Evolutionary conservation across 2,888 invertebrate genomes (phyloP), one percentile per base, ranked within the genome.

Genomic region (Orthosia gracilis): DNA sequence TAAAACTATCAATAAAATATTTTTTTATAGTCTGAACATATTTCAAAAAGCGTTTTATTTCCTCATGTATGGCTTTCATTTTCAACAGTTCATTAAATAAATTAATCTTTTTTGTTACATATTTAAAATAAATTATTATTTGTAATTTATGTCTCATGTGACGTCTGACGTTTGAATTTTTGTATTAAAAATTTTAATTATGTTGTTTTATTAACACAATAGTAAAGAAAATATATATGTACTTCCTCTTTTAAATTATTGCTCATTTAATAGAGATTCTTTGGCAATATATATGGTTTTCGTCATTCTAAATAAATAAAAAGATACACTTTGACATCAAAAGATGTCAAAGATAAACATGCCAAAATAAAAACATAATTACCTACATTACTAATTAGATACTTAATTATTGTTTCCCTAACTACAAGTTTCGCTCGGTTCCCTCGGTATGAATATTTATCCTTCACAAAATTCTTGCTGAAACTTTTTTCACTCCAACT

Each of bases 381-480:
- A 26, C 26, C 26, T 45, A 45, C 49, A 63, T 13, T 50, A 40
- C n/a, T 59, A 77, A 78, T 47, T 40, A 73, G 40, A 49, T 18
- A 80, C 73, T 80, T n/a, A n/a, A n/a, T n/a, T n/a, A 26, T 26
- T 26, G 26, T 26, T 26, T 26, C 3, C 26, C 26, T 3, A 26
- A 26, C 26, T 2, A 26, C 1, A 1, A 26, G 26, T 26, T 26
- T 26, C 26, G 3, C 26, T 3, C 26, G 3, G 15, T 57, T 49
- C 55, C 12, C 18, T n/a, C n/a, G n/a, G n/a, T n/a, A n/a, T 1
- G 55, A 80, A 67, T 73, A 78, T 78, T 80, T 78, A 68, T 68
- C 61, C 3, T 55, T 47, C 13, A 13, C 26, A 15, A 69, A 79
- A 62, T 69, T 73, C 52, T 80, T 66, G 4, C 13, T 45, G 40